Percentiles rank a stretch among this genome's conserved stretches.
These are phyloP conservation scores for Myzus persicae DNA, from an alignment of 1,140 invertebrate species.

Conservation along the genomic window DNA sequence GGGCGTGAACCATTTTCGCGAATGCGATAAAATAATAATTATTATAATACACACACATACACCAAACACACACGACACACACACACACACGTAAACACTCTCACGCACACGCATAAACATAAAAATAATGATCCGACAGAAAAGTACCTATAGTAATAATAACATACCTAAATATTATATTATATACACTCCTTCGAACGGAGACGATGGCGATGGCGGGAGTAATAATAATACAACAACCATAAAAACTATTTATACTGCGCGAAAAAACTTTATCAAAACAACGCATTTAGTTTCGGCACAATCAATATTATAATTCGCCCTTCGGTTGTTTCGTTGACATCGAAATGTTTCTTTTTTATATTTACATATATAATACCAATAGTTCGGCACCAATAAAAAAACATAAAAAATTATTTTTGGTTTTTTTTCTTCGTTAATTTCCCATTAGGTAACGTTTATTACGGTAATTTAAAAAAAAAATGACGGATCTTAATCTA, in stretches of 20 bases:
- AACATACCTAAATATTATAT: conserved; percentile 7
- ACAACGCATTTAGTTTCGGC: neutral
- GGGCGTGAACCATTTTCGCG: conserved; percentile 11
- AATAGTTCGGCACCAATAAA: neutral
- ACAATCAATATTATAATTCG: conserved; percentile 6
- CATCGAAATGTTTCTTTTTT: neutral
- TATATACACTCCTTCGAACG: neutral
- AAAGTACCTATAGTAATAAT: neutral
- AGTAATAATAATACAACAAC: neutral
- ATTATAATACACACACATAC: neutral
- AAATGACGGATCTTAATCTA: conserved; percentile 22
- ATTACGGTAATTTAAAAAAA: conserved; percentile 23
- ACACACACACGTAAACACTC: neutral
- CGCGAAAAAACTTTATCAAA: conserved; percentile 1
- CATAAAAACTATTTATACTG: conserved; percentile 26
- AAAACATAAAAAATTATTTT: conserved; percentile 15
- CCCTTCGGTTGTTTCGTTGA: neutral
- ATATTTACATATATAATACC: neutral
- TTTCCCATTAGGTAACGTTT: conserved; percentile 41
- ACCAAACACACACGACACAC: neutral
- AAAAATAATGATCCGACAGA: neutral
- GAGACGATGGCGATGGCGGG: neutral
- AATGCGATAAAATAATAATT: conserved; percentile 28
- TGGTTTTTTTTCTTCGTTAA: neutral
- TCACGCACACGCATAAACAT: neutral